Evolutionary conservation across 1,140 invertebrate genomes (phyloP).

Genomic region (Melipona quadrifasciata): DNA sequence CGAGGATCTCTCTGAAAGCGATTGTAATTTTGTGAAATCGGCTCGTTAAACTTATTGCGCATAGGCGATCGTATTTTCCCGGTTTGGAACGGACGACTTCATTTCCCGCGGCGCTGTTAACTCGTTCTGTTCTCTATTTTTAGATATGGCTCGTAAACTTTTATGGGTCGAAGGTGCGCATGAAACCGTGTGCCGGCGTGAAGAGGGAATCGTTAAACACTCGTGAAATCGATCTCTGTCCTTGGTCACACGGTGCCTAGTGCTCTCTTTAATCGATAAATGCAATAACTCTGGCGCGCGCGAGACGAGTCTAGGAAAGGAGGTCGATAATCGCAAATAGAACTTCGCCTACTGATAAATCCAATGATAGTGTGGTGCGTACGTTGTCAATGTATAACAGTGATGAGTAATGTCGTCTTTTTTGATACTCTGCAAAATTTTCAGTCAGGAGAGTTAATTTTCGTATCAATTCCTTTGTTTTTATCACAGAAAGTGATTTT

Average conservation of each 20-base stretch:
- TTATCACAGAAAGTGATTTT: no score
- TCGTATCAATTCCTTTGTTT: no score
- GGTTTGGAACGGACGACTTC: not conserved
- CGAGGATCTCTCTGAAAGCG: not conserved
- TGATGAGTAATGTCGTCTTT: no score
- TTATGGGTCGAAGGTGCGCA: slow-evolving; percentile 15
- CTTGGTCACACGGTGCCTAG: not conserved
- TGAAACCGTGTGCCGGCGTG: not conserved
- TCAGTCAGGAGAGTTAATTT: no score
- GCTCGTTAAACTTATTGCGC: not conserved
- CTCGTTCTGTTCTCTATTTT: slow-evolving; percentile 13
- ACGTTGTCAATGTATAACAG: no score
- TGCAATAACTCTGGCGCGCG: not conserved
- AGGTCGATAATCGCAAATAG: not conserved
- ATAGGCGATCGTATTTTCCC: not conserved
- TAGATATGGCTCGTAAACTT: slow-evolving; percentile 18
- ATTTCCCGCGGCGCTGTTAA: not conserved
- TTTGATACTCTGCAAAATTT: no score
- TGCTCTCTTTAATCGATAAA: not conserved
- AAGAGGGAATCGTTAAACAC: not conserved
- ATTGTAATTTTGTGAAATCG: not conserved
- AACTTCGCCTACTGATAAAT: not conserved
- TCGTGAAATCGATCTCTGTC: slow-evolving; percentile 22
- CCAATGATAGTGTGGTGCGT: not conserved
- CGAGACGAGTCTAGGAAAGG: not conserved